phyloP scores from a whole-genome alignment of 2,797 vertebrate genomes.

The Sebastes wilsoni region DNA sequence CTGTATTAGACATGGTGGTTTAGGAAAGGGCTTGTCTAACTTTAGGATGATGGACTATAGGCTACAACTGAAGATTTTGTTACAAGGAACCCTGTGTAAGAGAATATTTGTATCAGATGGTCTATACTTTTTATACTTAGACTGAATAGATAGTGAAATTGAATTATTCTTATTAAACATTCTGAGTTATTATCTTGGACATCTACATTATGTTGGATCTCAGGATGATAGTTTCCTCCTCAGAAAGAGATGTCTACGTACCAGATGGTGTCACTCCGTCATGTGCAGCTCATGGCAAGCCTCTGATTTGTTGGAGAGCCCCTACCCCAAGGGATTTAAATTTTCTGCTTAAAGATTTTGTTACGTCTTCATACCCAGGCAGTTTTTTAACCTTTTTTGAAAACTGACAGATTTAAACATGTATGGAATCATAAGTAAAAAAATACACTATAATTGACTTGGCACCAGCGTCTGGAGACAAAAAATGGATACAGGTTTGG shows the following conservation, averaged over 20 bases:
- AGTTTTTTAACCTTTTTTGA: not conserved
- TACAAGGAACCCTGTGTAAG: not conserved
- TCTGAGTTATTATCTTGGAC: conserved; percentile 1
- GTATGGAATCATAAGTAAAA: not conserved
- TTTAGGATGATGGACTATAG: not conserved
- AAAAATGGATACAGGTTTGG: not conserved
- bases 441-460: not conserved
- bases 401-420: not conserved
- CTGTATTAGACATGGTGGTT: not conserved
- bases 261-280: conserved; percentile 59
- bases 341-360: conserved; percentile 19
- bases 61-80: not conserved
- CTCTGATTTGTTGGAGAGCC: conserved; percentile 12
- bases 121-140: not conserved
- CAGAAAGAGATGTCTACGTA: conserved; percentile 29
- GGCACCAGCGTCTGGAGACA: not conserved
- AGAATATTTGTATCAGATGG: not conserved
- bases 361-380: not conserved
- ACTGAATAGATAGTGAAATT: not conserved
- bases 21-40: not conserved
- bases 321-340: not conserved
- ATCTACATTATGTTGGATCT: conserved; percentile 15
- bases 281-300: conserved; percentile 32
- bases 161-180: not conserved
- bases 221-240: conserved; percentile 11